Conservation (phyloP, 2,113 vertebrate genomes). For the Pteruthius melanotis region DNA sequence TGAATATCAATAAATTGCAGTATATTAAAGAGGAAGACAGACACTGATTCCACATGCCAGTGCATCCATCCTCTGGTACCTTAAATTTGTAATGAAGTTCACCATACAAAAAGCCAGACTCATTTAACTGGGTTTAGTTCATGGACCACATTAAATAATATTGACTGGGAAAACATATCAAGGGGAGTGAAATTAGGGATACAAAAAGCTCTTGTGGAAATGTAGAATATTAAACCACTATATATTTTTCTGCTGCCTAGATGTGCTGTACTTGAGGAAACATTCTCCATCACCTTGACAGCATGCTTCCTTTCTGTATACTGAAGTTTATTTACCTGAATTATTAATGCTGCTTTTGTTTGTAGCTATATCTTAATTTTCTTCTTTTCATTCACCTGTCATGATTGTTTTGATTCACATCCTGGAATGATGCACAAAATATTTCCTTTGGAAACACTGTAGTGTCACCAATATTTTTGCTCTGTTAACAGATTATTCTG, state of each 20-base stretch:
- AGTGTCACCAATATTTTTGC: conserved; percentile 67
- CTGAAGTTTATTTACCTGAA: conserved; percentile 76
- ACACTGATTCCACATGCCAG: neutral
- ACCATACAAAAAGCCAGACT: neutral
- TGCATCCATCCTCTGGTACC: neutral
- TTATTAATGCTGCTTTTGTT: conserved; percentile 78
- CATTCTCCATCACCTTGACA: conserved; percentile 72
- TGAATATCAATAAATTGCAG: conserved; percentile 13
- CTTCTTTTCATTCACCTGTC: conserved; percentile 74
- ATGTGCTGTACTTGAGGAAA: conserved; percentile 51
- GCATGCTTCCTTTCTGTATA: conserved; percentile 56
- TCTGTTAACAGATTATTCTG: conserved; percentile 70
- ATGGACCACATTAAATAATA: conserved; percentile 22
- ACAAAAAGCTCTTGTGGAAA: conserved; percentile 41
- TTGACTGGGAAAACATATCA: conserved; percentile 24
- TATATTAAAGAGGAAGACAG: neutral
- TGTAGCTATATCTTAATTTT: conserved; percentile 74
- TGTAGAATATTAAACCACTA: conserved; percentile 31
- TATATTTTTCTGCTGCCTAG: conserved; percentile 51
- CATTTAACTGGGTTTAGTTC: conserved; percentile 18
- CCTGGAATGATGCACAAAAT: conserved; percentile 66
- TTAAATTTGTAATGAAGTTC: neutral
- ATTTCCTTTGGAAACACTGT: conserved; percentile 69
- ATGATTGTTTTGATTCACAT: conserved; percentile 69
- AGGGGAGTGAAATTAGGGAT: conserved; percentile 31